Percentiles rank a stretch among this genome's conserved stretches.
These are phyloP conservation scores for Archaeoteleia sp. DNA, from an alignment of 2,888 invertebrate genomes.

Conservation along the genomic window DNA sequence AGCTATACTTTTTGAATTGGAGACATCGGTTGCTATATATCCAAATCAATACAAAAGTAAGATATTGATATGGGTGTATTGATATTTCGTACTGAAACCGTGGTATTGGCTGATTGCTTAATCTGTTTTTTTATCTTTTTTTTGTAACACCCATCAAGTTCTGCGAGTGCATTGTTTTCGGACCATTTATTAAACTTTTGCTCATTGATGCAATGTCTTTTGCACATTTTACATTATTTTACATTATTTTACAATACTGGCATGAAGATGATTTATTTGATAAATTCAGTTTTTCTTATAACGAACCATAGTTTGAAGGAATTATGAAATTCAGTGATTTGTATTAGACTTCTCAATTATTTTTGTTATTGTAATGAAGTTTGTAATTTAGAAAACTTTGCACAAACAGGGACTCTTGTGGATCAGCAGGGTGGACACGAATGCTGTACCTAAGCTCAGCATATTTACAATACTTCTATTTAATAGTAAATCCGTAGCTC, in stretches of 20 bases:
- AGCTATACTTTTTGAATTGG: constrained; percentile 63
- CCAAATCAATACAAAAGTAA: constrained; percentile 72
- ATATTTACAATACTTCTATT: constrained; percentile 72
- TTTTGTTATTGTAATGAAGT: constrained; percentile 4
- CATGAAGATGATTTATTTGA: too few species aligned
- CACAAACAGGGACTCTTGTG: constrained; percentile 59
- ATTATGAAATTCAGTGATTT: too few species aligned
- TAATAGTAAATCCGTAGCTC: constrained; percentile 73
- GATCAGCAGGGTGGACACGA: constrained; percentile 70
- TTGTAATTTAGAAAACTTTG: constrained; percentile 47
- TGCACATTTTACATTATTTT: too few species aligned
- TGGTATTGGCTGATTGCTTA: constrained; percentile 75
- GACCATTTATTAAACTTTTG: too few species aligned
- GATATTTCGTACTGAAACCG: constrained; percentile 72
- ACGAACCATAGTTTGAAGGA: too few species aligned
- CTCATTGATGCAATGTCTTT: too few species aligned
- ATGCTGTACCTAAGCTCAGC: constrained; percentile 74
- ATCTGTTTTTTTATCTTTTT: constrained; percentile 67
- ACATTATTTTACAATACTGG: too few species aligned
- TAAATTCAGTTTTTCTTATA: too few species aligned
- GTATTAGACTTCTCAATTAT: too few species aligned
- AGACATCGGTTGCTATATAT: constrained; percentile 70
- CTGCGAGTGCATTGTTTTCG: constrained; percentile 21
- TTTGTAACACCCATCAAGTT: constrained; percentile 58
- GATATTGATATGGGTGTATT: constrained; percentile 73